These are phyloP conservation scores for Anabacerthia variegaticeps DNA, from an alignment of 2,797 vertebrate genomes.

Conservation along the genomic window DNA sequence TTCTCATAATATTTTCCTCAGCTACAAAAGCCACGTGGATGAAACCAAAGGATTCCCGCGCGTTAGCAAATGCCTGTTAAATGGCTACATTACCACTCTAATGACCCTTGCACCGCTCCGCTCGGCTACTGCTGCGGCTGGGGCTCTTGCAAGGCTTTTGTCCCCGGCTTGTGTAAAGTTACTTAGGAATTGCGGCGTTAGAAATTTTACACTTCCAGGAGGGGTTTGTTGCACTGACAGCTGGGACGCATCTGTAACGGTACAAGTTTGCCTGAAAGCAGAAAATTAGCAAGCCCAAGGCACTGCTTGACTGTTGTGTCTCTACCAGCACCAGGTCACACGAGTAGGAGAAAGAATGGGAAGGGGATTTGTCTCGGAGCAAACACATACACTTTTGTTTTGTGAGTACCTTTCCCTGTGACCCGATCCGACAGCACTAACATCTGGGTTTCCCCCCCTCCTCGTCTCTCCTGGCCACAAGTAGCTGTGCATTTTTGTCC, in stretches of 20 bases:
- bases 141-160: slow-evolving; percentile 73
- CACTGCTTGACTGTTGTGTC: slow-evolving; percentile 72
- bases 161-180: slow-evolving; percentile 81
- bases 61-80: slow-evolving; percentile 70
- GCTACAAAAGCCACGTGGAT: slow-evolving; percentile 48
- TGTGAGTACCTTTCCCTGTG: not conserved
- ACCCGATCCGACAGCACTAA: not conserved
- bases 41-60: slow-evolving; percentile 45
- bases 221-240: slow-evolving; percentile 78
- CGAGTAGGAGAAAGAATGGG: slow-evolving; percentile 3
- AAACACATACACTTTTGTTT: not conserved
- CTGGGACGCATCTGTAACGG: slow-evolving; percentile 95
- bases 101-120: slow-evolving; percentile 78
- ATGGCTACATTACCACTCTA: slow-evolving; percentile 79
- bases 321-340: slow-evolving; percentile 64
- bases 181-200: slow-evolving; percentile 73
- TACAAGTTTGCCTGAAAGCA: slow-evolving; percentile 80
- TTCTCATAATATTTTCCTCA: slow-evolving; percentile 24
- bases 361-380: not conserved
- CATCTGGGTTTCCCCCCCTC: not conserved
- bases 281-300: slow-evolving; percentile 78
- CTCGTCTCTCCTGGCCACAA: not conserved
- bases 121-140: slow-evolving; percentile 67
- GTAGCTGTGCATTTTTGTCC: not conserved
- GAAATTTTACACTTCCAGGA: slow-evolving; percentile 88